These are phyloP conservation scores for Camponotus pennsylvanicus DNA, from an alignment of 1,140 invertebrate genomes.

Conservation along the genomic window DNA sequence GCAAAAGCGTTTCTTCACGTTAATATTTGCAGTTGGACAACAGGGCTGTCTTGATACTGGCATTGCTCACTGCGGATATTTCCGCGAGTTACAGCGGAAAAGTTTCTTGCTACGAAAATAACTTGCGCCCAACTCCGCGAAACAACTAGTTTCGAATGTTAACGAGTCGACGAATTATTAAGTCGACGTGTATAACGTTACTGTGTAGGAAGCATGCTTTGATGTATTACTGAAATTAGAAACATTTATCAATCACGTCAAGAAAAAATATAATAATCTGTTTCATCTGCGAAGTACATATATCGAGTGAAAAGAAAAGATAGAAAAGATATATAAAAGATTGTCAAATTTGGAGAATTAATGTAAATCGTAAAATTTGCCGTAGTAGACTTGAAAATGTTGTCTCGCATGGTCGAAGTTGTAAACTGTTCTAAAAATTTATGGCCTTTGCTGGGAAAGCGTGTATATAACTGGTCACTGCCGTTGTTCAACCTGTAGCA, in stretches of 20 bases:
- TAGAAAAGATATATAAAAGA: no score
- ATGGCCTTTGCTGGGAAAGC: conserved; percentile 8
- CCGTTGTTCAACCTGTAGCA: not conserved
- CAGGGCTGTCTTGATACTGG: not conserved
- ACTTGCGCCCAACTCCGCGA: not conserved
- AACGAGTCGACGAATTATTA: conserved; percentile 31
- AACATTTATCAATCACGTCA: not conserved
- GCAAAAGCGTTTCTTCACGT: conserved; percentile 3
- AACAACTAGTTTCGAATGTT: conserved; percentile 28
- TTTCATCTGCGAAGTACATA: not conserved
- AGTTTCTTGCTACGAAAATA: conserved; percentile 30
- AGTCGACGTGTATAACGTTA: not conserved
- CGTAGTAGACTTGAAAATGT: not conserved
- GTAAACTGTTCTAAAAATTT: conserved; percentile 50
- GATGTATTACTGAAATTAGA: not conserved
- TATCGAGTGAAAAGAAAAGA: not conserved
- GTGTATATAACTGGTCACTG: not conserved
- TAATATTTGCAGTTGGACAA: conserved; percentile 27
- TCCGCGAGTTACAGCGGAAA: conserved; percentile 5
- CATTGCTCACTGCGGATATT: conserved; percentile 7
- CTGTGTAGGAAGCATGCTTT: not conserved
- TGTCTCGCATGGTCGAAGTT: conserved; percentile 3
- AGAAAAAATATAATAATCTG: not conserved
- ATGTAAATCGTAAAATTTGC: conserved; percentile 3
- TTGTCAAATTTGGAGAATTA: not conserved